Percentiles rank a stretch among this genome's conserved stretches.
phyloP scores from a whole-genome alignment of 2,113 vertebrate species.

The Galbula dea region DNA sequence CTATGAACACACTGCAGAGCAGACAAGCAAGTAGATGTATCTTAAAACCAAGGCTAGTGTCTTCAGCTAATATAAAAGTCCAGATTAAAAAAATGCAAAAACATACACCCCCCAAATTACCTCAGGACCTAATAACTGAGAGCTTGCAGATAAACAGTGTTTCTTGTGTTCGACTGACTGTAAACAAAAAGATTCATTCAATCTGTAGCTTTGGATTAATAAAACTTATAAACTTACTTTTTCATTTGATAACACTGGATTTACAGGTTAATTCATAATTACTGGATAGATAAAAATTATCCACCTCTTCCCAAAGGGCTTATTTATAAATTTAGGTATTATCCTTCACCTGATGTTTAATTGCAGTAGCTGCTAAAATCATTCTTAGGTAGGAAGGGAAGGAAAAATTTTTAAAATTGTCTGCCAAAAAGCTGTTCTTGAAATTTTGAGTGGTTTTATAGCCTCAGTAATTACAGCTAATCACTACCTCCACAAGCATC shows the following conservation, averaged over 20 bases:
- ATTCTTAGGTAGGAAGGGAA: background rate
- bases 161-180: background rate
- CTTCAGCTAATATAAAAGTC: background rate
- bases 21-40: background rate
- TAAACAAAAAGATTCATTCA: background rate
- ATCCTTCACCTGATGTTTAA: background rate
- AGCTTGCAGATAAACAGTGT: background rate
- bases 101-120: background rate
- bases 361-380: background rate
- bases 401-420: background rate
- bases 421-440: background rate
- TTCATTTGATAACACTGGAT: background rate
- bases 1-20: background rate
- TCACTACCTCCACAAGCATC: background rate
- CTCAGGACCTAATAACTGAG: background rate
- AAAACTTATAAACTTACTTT: background rate
- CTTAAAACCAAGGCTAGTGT: background rate
- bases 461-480: background rate
- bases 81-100: background rate
- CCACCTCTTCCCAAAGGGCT: background rate
- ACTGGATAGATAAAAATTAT: background rate
- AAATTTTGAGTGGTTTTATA: background rate
- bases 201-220: background rate
- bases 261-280: background rate
- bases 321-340: background rate